Percentiles rank a stretch among this genome's conserved stretches.
Evolutionary conservation across 2,888 invertebrate species (phyloP).

Genomic region (Branchipolynoe longqiensis): DNA sequence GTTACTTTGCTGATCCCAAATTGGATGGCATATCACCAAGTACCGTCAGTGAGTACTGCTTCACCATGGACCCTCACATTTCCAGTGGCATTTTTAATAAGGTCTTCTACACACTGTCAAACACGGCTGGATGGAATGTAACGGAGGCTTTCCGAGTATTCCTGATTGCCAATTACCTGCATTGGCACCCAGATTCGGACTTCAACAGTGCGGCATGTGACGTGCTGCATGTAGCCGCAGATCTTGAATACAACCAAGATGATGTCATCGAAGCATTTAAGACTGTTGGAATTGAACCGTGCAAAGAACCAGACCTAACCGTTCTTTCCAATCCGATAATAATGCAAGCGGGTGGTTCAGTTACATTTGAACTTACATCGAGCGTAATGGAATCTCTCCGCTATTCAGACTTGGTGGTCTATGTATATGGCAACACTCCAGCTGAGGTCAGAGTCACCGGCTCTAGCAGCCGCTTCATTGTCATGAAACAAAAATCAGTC

Average conservation of each 20-base stretch:
- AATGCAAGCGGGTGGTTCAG: neutral
- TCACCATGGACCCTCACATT: constrained; percentile 33
- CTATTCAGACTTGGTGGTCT: constrained; percentile 18
- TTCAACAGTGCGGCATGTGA: constrained; percentile 46
- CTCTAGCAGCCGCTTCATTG: neutral
- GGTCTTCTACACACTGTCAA: constrained; percentile 33
- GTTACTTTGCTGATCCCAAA: constrained; percentile 25
- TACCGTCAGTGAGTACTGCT: constrained; percentile 15
- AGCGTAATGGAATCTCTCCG: neutral
- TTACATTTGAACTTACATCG: neutral
- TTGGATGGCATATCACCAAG: constrained; percentile 30
- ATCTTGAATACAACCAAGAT: neutral
- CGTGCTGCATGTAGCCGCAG: constrained; percentile 17
- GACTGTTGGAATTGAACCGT: constrained; percentile 21
- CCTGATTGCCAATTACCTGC: constrained; percentile 15
- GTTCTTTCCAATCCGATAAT: neutral
- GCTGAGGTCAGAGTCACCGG: neutral
- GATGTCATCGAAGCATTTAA: constrained; percentile 9
- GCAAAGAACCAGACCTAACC: neutral
- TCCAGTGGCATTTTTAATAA: constrained; percentile 53
- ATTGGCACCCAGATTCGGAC: constrained; percentile 40
- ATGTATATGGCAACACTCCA: constrained; percentile 9
- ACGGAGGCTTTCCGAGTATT: constrained; percentile 41
- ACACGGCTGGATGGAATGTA: constrained; percentile 29
- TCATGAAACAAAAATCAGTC: neutral